phyloP scores from a whole-genome alignment of 2,797 vertebrate genomes.

The Poecilia wingei region DNA sequence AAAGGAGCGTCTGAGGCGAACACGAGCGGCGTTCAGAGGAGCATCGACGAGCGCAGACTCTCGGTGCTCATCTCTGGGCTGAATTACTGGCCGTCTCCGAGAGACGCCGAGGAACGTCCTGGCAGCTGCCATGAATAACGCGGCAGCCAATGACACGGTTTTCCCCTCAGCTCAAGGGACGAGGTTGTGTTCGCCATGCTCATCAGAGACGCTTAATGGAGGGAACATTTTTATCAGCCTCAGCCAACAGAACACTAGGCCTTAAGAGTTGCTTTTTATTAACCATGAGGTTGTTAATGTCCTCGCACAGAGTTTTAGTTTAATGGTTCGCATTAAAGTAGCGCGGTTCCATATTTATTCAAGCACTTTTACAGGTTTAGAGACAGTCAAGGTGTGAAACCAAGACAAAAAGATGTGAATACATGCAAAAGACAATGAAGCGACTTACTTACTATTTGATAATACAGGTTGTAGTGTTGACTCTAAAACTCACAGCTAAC shows the following conservation, averaged over 20 bases:
- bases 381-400: background rate
- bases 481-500: background rate
- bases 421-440: background rate
- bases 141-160: background rate
- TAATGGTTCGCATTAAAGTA: constrained; percentile 1
- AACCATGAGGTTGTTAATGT: constrained; percentile 44
- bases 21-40: constrained; percentile 23
- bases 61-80: constrained; percentile 2
- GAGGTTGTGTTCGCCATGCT: constrained; percentile 25
- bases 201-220: constrained; percentile 47
- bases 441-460: background rate
- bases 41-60: constrained; percentile 23
- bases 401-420: background rate
- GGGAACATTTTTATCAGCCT: constrained; percentile 32
- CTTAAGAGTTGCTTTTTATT: constrained; percentile 50
- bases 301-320: constrained; percentile 11
- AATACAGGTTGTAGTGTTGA: background rate
- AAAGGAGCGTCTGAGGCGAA: constrained; percentile 16
- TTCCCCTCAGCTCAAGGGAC: constrained; percentile 17
- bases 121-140: constrained; percentile 26
- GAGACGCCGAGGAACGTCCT: constrained; percentile 22
- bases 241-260: constrained; percentile 36
- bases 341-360: background rate
- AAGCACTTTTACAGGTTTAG: background rate
- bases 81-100: constrained; percentile 10